Conservation (phyloP, 2,113 vertebrate genomes). For the Lagopus muta region DNA sequence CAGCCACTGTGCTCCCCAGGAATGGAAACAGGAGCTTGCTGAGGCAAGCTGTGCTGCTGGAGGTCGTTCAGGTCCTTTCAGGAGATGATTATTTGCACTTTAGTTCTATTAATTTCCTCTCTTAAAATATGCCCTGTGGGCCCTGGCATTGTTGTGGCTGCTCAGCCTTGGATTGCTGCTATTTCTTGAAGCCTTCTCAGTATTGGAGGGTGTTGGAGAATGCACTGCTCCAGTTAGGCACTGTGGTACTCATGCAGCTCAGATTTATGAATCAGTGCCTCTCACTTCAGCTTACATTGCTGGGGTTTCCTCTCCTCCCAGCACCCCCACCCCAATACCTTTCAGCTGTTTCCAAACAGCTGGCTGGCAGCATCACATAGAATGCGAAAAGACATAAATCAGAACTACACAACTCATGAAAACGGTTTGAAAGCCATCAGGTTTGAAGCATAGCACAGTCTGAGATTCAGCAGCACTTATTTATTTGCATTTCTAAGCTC, state of each 20-base stretch:
- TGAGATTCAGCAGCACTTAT: not conserved
- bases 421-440: not conserved
- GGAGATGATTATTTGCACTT: not conserved
- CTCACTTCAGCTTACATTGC: not conserved
- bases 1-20: not conserved
- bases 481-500: not conserved
- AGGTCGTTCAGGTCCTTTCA: not conserved
- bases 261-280: not conserved
- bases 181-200: not conserved
- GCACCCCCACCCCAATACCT: not conserved
- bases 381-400: not conserved
- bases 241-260: fast-evolving
- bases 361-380: not conserved
- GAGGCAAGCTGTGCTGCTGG: not conserved
- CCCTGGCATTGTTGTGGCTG: slow-evolving; percentile 19
- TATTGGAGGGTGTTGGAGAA: not conserved
- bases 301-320: not conserved
- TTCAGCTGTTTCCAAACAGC: not conserved
- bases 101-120: slow-evolving; percentile 39
- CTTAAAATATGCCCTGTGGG: not conserved
- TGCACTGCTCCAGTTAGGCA: not conserved
- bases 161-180: not conserved
- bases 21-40: not conserved
- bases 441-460: not conserved
- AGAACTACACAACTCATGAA: not conserved